Base-by-base conservation (phyloP, 30 jellyfish, hydroid and myxozoan species). In the Sanderia malayensis region DNA sequence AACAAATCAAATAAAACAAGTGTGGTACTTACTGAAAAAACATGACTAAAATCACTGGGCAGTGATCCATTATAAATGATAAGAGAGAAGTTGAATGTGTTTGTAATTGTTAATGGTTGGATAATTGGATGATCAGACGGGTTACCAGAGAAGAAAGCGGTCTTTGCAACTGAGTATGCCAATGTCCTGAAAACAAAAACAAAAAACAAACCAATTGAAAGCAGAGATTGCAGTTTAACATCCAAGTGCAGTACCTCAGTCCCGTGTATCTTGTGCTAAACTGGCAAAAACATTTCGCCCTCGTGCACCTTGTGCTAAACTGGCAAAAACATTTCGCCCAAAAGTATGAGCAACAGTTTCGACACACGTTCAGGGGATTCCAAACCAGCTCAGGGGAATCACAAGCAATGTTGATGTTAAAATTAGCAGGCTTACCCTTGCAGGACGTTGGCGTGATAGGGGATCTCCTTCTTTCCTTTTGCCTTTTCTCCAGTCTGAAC, bases 351-450 rank as follows among this genome's bases (percentile, higher is more conserved):
- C n/a, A n/a, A n/a, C n/a, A n/a, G n/a, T n/a, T n/a, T n/a, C n/a
- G n/a, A n/a, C n/a, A n/a, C n/a, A n/a, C n/a, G n/a, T n/a, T n/a
- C n/a, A n/a, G n/a, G n/a, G n/a, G n/a, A n/a, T n/a, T n/a, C n/a
- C n/a, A n/a, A n/a, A n/a, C n/a, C n/a, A n/a, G n/a, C n/a, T n/a
- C n/a, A n/a, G n/a, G n/a, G n/a, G n/a, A n/a, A n/a, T n/a, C n/a
- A n/a, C n/a, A n/a, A n/a, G n/a, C n/a, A n/a, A n/a, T n/a, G n/a
- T n/a, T n/a, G n/a, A n/a, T n/a, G n/a, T n/a, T n/a, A n/a, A n/a
- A n/a, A n/a, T n/a, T n/a, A n/a, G n/a, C n/a, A n/a, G n/a, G 18
- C 81, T 55, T 61, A 85, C 99, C 99, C 99, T 70, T 92, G 94
- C 52, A 92, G 75, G 21, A 92, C 96, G 53, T 84, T 81, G 18